Evolutionary conservation across 1,140 invertebrate genomes (phyloP), one percentile per base, ranked within the genome.

Genomic region (Archegozetes longisetosus): DNA sequence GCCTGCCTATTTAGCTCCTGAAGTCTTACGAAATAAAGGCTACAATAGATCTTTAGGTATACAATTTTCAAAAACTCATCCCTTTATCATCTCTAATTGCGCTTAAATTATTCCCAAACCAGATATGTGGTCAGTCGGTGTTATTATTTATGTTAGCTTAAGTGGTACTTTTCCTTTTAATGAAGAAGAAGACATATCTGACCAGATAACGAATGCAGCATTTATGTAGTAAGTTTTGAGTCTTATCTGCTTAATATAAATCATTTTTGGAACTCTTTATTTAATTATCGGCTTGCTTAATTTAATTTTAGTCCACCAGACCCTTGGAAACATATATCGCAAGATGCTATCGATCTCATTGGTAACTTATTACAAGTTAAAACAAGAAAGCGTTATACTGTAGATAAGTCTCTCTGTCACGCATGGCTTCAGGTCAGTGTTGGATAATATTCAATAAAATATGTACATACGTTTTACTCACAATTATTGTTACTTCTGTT

Each of bases 41-140:
- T 99, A 98, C 76, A 98, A 99, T 75, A 78, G 94, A 23, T 96
- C 91, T 0, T 75, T 99, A 64, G 57, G 57, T 58, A 58, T 50
- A n/a, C 27, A 17, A 20, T 49, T 14, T 13, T 3, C 25, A 55
- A 12, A 12, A 24, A 6, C 23, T 40, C 28, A 28, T 46, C 6
- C 13, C 24, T 4, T 17, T 3, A 2, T 57, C 2, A 50, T 57
- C 2, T 2, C 32, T n/a, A 26, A 22, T 53, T 53, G 52, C 1
- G 14, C 25, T 25, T 24, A 53, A n/a, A 50, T 12, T 4, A 50
- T 50, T 50, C 4, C 3, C 6, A 23, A 13, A 17, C 13, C 25
- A 58, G 95, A 99, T 75, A 98, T 99, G 94, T 98, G 95, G 95
- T 94, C 89, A 67, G 92, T 97, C 54, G 95, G 95, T 24, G 95